These are phyloP conservation scores for Oreocharis arfaki DNA, from an alignment of 2,113 vertebrate genomes.

Conservation along the genomic window DNA sequence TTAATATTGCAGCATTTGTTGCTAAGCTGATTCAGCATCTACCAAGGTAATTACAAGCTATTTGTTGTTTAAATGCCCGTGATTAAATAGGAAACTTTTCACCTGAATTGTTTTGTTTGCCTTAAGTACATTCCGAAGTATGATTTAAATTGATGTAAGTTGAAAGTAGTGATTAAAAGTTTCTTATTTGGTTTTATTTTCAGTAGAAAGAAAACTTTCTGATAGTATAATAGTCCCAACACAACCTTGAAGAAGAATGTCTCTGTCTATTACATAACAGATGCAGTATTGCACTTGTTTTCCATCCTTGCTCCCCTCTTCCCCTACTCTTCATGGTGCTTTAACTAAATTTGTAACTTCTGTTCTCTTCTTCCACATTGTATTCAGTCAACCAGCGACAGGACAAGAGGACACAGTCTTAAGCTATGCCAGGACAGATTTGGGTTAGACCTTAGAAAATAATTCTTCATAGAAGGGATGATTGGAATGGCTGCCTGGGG, in stretches of 20 bases:
- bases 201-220: neutral
- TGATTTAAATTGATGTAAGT: neutral
- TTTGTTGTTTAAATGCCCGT: neutral
- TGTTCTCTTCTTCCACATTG: neutral
- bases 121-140: neutral
- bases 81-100: neutral
- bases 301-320: neutral
- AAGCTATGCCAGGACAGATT: neutral
- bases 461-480: neutral
- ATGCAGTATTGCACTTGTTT: neutral
- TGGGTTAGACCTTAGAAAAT: neutral
- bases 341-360: neutral
- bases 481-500: neutral
- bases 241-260: neutral
- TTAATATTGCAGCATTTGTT: neutral
- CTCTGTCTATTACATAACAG: neutral
- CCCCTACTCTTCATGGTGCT: neutral
- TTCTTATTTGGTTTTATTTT: neutral
- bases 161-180: neutral
- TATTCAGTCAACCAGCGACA: rapidly evolving
- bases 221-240: neutral
- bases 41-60: neutral
- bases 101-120: neutral
- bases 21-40: neutral
- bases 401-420: rapidly evolving